Conservation (phyloP, 2,888 invertebrate genomes). For the Stegophylla sp. region DNA sequence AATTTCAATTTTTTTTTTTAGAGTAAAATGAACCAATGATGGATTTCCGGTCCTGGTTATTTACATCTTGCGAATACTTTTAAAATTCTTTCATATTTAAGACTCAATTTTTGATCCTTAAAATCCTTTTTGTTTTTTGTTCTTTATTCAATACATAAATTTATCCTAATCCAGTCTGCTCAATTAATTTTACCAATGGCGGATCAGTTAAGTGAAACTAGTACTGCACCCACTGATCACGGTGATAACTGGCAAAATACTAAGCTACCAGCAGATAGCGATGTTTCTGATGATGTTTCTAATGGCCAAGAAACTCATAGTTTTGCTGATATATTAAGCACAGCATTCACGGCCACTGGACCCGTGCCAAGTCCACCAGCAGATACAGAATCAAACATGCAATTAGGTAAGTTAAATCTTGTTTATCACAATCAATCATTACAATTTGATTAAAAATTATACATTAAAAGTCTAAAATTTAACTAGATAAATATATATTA, state of each 20-base stretch:
- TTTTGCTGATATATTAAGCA: conserved; percentile 57
- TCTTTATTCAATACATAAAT: conserved; percentile 5
- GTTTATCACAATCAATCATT: neutral
- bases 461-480: too few species aligned
- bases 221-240: conserved; percentile 32
- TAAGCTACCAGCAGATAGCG: conserved; percentile 47
- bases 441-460: neutral
- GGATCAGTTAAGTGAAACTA: conserved; percentile 51
- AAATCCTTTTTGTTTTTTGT: conserved; percentile 10
- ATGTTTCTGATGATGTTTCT: conserved; percentile 53
- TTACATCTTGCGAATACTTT: conserved; percentile 19
- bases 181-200: conserved; percentile 48
- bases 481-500: too few species aligned
- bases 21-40: conserved; percentile 25
- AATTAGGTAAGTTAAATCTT: conserved; percentile 35
- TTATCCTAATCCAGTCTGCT: conserved; percentile 30
- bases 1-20: conserved; percentile 16
- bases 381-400: conserved; percentile 51
- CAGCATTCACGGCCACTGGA: conserved; percentile 57
- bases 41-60: conserved; percentile 2
- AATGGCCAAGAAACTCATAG: conserved; percentile 56
- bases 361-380: conserved; percentile 53
- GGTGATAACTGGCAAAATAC: conserved; percentile 46
- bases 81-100: conserved; percentile 6
- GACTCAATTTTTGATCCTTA: neutral